Percentiles rank a stretch among this genome's conserved stretches.
These are phyloP conservation scores for Lepetodrilus schrolli DNA, from an alignment of 2,888 invertebrate species.

Conservation along the genomic window DNA sequence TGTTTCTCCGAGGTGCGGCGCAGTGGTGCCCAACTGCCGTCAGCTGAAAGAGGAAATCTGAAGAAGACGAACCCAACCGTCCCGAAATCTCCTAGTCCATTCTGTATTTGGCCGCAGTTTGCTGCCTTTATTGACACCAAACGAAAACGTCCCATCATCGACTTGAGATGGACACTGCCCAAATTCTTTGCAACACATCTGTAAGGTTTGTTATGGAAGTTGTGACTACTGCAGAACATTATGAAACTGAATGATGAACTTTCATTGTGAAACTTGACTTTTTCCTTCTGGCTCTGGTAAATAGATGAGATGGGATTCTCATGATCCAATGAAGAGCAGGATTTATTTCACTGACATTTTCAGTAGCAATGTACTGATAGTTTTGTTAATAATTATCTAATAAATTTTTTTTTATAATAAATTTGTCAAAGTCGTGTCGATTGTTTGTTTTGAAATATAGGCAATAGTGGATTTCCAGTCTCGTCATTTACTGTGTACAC, in stretches of 20 bases:
- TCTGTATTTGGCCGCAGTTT: background rate
- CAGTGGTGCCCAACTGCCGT: background rate
- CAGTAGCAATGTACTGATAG: too few species aligned
- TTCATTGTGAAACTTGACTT: too few species aligned
- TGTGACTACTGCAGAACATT: background rate
- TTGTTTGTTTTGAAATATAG: too few species aligned
- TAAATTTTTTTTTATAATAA: too few species aligned
- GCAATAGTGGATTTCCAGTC: too few species aligned
- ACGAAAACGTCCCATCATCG: background rate
- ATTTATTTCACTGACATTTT: too few species aligned
- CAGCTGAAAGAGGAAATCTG: background rate
- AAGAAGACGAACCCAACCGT: background rate
- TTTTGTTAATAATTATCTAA: too few species aligned
- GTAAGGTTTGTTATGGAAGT: background rate
- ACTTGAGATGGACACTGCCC: background rate
- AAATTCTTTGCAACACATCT: background rate
- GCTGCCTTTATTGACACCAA: background rate
- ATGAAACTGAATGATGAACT: background rate
- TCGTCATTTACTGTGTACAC: too few species aligned
- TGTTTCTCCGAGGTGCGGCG: background rate
- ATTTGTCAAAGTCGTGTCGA: too few species aligned
- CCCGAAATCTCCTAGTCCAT: background rate
- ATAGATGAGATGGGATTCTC: too few species aligned
- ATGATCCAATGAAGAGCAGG: too few species aligned
- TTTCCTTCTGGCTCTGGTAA: too few species aligned